A percentile compares a stretch with the other conserved stretches of the same genome.
Conservation (phyloP, 2,113 vertebrate species). For the Misgurnus mizolepis region DNA sequence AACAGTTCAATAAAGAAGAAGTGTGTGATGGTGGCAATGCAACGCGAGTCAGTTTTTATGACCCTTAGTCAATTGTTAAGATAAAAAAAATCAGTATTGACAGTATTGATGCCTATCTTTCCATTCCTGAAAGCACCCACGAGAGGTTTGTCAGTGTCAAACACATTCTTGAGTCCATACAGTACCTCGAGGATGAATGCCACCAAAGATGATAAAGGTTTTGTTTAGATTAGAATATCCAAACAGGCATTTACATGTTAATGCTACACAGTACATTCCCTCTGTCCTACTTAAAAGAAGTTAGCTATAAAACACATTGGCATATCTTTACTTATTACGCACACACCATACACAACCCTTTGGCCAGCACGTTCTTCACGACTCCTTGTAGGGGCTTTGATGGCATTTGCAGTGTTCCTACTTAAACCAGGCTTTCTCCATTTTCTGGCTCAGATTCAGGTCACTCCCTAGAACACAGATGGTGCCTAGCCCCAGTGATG, state of each 20-base stretch:
- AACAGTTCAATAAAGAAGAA: too few relatives aligned
- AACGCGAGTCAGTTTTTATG: too few relatives aligned
- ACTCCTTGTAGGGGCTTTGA: background rate
- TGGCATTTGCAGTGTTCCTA: background rate
- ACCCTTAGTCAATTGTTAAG: too few relatives aligned
- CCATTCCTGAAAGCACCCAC: background rate
- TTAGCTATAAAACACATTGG: too few relatives aligned
- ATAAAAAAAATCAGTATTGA: too few relatives aligned
- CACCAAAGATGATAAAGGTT: conserved; percentile 9
- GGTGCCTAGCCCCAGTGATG: conserved; percentile 30
- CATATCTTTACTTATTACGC: too few relatives aligned
- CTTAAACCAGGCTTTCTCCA: conserved; percentile 29
- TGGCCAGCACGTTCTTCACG: background rate
- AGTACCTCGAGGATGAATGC: background rate
- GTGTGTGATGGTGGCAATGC: too few relatives aligned
- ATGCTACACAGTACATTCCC: conserved; percentile 12
- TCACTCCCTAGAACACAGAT: conserved; percentile 39
- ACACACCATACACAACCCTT: too few relatives aligned
- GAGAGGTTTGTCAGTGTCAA: background rate
- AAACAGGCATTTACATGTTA: background rate
- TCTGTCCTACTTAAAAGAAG: conserved; percentile 3
- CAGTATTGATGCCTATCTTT: too few relatives aligned
- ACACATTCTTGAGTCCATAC: background rate
- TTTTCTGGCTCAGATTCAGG: conserved; percentile 46
- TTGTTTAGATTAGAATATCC: conserved; percentile 35